Percentiles rank a stretch among this genome's conserved stretches.
Evolutionary conservation across 2,113 vertebrate genomes (phyloP).

Genomic region (Pagrus major): DNA sequence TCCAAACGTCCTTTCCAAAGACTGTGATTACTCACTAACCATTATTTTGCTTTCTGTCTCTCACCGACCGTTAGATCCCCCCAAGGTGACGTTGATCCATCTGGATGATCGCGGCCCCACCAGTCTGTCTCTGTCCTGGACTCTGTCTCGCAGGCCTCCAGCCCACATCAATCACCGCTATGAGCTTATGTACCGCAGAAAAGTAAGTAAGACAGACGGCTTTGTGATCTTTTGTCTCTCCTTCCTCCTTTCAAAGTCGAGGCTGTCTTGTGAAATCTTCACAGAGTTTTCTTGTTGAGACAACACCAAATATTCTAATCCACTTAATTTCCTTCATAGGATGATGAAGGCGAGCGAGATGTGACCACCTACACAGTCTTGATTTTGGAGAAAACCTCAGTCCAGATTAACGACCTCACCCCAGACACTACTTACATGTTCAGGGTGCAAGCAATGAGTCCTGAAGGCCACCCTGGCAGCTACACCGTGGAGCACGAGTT

Average conservation of each 20-base stretch:
- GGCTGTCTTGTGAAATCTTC: not conserved
- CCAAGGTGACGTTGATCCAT: constrained; percentile 90
- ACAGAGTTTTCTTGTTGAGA: not conserved
- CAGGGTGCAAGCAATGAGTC: constrained; percentile 89
- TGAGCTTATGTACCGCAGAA: constrained; percentile 96
- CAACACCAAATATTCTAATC: not conserved
- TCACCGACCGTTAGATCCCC: constrained; percentile 85
- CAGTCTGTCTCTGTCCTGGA: constrained; percentile 92
- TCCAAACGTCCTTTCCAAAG: constrained; percentile 54
- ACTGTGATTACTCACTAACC: constrained; percentile 71
- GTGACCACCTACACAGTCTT: constrained; percentile 94
- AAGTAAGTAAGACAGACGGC: constrained; percentile 86
- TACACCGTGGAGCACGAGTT: constrained; percentile 91
- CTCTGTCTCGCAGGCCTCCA: constrained; percentile 86
- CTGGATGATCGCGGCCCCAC: constrained; percentile 88
- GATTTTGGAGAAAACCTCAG: constrained; percentile 88
- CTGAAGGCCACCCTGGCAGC: constrained; percentile 87
- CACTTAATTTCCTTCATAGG: constrained; percentile 56
- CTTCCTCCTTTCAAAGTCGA: not conserved
- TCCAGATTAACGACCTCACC: constrained; percentile 87
- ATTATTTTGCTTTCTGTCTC: constrained; percentile 70
- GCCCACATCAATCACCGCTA: constrained; percentile 90
- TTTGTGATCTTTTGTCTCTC: constrained; percentile 26
- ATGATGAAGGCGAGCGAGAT: constrained; percentile 85
- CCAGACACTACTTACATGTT: constrained; percentile 91